These are phyloP conservation scores for Pachypanchax playfairii DNA, from an alignment of 2,113 vertebrate genomes.

Conservation along the genomic window DNA sequence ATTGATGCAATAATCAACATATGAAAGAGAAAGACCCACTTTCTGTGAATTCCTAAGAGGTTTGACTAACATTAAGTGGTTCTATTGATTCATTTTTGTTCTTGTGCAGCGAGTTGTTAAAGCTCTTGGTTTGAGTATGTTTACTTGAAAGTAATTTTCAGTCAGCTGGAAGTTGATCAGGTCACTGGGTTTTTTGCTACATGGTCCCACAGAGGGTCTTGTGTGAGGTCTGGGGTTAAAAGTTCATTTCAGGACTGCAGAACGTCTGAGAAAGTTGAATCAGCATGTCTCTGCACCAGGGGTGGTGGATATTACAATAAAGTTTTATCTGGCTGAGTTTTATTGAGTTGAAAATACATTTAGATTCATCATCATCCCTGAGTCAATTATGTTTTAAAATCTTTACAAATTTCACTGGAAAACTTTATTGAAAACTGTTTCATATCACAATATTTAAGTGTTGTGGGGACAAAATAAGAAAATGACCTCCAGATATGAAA, in stretches of 20 bases:
- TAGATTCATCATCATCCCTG: no score
- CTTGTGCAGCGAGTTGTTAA: neutral
- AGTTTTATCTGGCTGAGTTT: neutral
- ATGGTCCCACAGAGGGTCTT: neutral
- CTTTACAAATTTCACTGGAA: no score
- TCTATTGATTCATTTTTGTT: conserved; percentile 23
- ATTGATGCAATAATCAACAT: neutral
- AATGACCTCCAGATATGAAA: no score
- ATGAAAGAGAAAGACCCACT: neutral
- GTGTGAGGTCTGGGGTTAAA: neutral
- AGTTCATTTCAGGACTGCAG: neutral
- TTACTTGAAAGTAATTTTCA: conserved; percentile 19
- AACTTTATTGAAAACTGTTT: no score
- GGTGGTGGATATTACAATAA: neutral
- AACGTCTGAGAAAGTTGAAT: accelerated
- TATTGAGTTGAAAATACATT: neutral
- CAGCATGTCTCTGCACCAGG: neutral
- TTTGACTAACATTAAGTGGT: neutral
- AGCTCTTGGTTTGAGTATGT: neutral
- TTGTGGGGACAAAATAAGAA: no score
- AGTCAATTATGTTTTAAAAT: no score
- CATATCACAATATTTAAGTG: no score
- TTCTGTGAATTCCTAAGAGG: neutral
- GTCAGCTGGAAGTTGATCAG: conserved; percentile 21
- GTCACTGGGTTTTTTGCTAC: conserved; percentile 3